Evolutionary conservation across 2,797 vertebrate genomes (phyloP).

Genomic region (Macropodus opercularis): DNA sequence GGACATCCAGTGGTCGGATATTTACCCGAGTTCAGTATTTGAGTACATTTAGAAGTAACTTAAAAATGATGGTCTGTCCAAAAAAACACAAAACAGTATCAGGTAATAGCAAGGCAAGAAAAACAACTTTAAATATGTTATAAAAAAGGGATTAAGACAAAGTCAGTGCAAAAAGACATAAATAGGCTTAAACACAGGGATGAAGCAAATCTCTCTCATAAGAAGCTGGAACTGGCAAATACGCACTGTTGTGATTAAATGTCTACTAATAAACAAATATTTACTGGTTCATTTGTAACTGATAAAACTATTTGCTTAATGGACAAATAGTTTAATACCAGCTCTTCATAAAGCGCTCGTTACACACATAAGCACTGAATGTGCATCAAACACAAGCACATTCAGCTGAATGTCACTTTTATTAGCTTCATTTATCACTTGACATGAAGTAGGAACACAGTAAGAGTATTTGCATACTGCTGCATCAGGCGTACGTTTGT

Average conservation of each 20-base stretch:
- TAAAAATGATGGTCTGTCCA: background rate
- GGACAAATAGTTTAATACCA: background rate
- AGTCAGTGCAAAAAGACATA: too few relatives aligned
- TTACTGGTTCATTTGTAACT: background rate
- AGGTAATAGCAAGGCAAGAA: too few relatives aligned
- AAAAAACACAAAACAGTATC: too few relatives aligned
- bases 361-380: slow-evolving; percentile 16
- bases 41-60: background rate
- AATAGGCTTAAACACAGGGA: background rate
- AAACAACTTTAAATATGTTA: background rate
- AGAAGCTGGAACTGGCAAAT: background rate
- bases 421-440: slow-evolving; percentile 58
- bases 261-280: background rate
- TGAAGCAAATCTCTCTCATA: background rate
- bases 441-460: slow-evolving; percentile 45
- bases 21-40: background rate
- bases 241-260: background rate
- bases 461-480: slow-evolving; percentile 69
- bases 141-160: background rate
- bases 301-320: background rate
- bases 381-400: slow-evolving; percentile 8
- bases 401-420: slow-evolving; percentile 51
- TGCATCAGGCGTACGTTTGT: slow-evolving; percentile 64
- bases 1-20: background rate
- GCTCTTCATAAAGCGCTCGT: slow-evolving; percentile 13